Conservation (phyloP, 2,797 vertebrate species). For the Potorous gilbertii region DNA sequence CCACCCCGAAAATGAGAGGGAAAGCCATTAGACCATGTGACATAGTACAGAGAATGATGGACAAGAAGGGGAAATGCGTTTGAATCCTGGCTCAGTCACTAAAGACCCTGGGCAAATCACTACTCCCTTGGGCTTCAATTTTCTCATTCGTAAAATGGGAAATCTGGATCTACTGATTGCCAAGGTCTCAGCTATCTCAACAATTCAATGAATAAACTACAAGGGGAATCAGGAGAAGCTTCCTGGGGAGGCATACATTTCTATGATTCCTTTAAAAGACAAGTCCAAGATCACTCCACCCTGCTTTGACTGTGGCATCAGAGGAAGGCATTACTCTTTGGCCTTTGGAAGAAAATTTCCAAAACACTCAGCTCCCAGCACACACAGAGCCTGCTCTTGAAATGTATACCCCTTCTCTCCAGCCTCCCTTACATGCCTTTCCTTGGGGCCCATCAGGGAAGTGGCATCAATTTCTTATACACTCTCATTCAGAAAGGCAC, state of each 20-base stretch:
- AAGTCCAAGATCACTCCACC: not conserved
- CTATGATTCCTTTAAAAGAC: not conserved
- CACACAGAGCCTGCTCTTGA: not conserved
- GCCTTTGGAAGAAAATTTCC: not conserved
- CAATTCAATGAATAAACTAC: not conserved
- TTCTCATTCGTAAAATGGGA: not conserved
- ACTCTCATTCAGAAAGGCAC: constrained; percentile 57
- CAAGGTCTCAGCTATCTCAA: not conserved
- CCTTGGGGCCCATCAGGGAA: constrained; percentile 62
- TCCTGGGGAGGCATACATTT: not conserved
- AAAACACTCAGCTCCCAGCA: not conserved
- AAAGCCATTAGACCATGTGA: not conserved
- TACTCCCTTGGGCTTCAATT: not conserved
- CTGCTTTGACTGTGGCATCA: not conserved
- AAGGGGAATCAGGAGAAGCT: not conserved
- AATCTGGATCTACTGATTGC: not conserved
- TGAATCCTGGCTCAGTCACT: not conserved
- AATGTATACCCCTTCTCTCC: not conserved
- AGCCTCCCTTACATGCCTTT: not conserved
- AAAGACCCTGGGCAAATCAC: not conserved
- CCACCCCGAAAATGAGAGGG: not conserved
- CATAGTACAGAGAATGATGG: not conserved
- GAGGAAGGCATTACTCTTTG: not conserved
- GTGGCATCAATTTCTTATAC: constrained; percentile 76
- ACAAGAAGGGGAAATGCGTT: not conserved